phyloP scores from a whole-genome alignment of 2,113 vertebrate genomes.

The Mesocricetus auratus region DNA sequence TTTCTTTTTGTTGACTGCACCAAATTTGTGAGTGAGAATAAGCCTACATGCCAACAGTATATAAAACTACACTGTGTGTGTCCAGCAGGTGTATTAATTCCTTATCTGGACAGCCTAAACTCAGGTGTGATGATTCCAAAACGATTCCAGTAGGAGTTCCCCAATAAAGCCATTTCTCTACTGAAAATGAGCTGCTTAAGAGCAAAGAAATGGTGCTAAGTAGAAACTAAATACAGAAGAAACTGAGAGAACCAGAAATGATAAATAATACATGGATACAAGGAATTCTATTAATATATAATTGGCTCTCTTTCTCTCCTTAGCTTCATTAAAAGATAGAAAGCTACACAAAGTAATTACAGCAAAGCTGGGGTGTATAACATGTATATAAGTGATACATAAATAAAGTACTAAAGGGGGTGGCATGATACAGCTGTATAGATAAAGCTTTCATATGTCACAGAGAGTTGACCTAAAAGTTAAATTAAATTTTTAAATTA shows the following conservation, averaged over 20 bases:
- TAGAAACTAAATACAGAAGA: background rate
- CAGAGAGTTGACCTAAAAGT: background rate
- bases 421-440: background rate
- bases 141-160: too few relatives aligned
- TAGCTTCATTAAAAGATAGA: background rate
- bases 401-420: background rate
- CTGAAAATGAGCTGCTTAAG: background rate
- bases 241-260: background rate
- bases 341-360: background rate
- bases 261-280: background rate
- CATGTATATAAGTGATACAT: background rate
- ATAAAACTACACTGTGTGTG: constrained; percentile 7
- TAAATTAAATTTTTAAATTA: background rate
- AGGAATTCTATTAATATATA: background rate
- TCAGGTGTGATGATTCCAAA: background rate
- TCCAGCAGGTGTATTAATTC: background rate
- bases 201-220: background rate
- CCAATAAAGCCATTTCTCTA: background rate
- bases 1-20: background rate
- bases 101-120: background rate
- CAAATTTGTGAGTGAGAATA: background rate
- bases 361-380: background rate
- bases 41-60: background rate
- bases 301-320: background rate
- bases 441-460: background rate